Conservation (phyloP, 2,113 vertebrate genomes). For the Lamprotornis superbus region DNA sequence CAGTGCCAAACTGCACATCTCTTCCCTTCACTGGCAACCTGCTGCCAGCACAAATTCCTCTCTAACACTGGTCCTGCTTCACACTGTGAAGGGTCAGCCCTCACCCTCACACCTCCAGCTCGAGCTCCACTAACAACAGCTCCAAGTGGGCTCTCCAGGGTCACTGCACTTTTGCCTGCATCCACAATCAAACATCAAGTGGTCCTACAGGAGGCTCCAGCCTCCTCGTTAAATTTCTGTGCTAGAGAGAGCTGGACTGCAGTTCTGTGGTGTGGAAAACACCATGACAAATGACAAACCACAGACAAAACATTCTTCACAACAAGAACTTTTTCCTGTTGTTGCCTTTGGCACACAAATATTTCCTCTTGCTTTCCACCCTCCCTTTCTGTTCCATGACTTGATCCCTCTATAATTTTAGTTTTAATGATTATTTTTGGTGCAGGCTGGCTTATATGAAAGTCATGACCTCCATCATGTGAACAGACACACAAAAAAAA, state of each 20-base stretch:
- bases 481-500: background rate
- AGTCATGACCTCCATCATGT: slow-evolving; percentile 42
- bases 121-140: accelerated
- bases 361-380: background rate
- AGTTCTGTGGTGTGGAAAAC: background rate
- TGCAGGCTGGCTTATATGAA: background rate
- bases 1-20: background rate
- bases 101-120: background rate
- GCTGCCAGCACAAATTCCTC: background rate
- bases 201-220: background rate
- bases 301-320: accelerated
- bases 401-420: background rate
- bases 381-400: background rate
- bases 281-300: background rate
- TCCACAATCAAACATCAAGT: background rate
- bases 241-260: background rate
- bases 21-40: background rate
- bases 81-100: background rate
- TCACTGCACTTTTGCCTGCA: background rate
- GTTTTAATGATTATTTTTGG: background rate
- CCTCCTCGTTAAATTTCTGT: background rate
- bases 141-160: background rate
- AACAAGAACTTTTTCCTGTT: background rate
- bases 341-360: background rate
- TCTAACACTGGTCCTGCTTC: background rate